Conservation (phyloP, 2,888 invertebrate genomes). For the Aporophyla nigra region DNA sequence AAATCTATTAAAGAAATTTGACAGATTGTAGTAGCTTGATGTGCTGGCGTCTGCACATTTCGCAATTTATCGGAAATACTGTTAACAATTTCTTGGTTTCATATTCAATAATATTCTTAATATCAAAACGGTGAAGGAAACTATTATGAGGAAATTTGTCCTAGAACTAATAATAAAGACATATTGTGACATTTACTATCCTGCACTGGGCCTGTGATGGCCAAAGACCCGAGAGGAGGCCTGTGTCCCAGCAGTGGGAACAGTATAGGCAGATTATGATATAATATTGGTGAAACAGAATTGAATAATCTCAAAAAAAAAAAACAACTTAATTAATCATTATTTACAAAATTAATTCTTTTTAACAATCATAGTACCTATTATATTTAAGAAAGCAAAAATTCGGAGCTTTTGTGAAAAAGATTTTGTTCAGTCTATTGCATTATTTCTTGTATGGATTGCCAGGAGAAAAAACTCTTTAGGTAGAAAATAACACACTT, state of each 20-base stretch:
- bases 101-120: no score
- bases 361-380: constrained; percentile 27
- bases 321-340: constrained; percentile 6
- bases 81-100: no score
- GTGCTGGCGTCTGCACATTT: no score
- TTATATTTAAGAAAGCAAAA: constrained; percentile 33
- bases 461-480: background rate
- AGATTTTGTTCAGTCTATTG: constrained; percentile 13
- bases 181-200: no score
- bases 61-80: no score
- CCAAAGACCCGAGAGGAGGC: no score
- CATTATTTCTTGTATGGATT: constrained; percentile 15
- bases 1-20: no score
- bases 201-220: background rate
- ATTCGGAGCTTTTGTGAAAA: constrained; percentile 29
- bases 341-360: constrained; percentile 37
- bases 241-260: background rate
- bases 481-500: background rate
- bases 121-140: no score
- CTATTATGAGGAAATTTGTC: no score
- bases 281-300: constrained; percentile 32
- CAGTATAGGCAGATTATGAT: background rate
- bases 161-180: no score
- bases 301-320: constrained; percentile 47
- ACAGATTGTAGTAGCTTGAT: no score